Percentiles rank a stretch among this genome's conserved stretches.
Conservation (phyloP, 1,140 invertebrate species). For the Drosophila sechellia region DNA sequence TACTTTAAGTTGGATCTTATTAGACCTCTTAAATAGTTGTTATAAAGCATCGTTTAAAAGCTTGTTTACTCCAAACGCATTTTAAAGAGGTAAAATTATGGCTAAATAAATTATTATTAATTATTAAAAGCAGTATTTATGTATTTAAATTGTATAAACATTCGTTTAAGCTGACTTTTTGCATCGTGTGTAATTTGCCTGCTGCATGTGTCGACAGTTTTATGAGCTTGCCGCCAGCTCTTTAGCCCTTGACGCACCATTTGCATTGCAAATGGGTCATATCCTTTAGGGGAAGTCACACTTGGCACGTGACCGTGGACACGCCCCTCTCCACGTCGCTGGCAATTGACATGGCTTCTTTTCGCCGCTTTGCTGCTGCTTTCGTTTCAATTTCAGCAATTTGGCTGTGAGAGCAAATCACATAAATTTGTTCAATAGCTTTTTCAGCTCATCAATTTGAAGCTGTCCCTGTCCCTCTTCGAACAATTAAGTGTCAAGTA, state of each 20-base stretch:
- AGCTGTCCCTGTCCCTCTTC: constrained; percentile 10
- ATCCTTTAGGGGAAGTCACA: constrained; percentile 71
- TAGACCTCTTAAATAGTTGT: too few species aligned
- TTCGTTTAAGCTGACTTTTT: not conserved
- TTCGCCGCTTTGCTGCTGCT: constrained; percentile 14
- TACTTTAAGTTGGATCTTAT: too few species aligned
- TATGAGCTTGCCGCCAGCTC: constrained; percentile 39
- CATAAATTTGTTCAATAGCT: constrained; percentile 72
- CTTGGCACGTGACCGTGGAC: constrained; percentile 47
- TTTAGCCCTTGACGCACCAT: constrained; percentile 50
- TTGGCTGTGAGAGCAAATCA: constrained; percentile 22
- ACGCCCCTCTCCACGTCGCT: constrained; percentile 7
- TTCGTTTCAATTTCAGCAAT: constrained; percentile 45
- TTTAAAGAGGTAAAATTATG: too few species aligned
- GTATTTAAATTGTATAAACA: not conserved
- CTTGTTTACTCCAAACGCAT: too few species aligned
- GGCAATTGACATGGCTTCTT: not conserved
- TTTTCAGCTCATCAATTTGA: constrained; percentile 72
- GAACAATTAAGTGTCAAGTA: constrained; percentile 63
- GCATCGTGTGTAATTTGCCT: constrained; percentile 18
- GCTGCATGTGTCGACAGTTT: constrained; percentile 55
- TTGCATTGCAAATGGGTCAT: constrained; percentile 75
- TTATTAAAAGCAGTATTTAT: too few species aligned
- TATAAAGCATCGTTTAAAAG: too few species aligned
- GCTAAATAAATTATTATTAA: too few species aligned